phyloP scores from a whole-genome alignment of 2,888 invertebrate genomes.

The Acanthosoma haemorrhoidale region DNA sequence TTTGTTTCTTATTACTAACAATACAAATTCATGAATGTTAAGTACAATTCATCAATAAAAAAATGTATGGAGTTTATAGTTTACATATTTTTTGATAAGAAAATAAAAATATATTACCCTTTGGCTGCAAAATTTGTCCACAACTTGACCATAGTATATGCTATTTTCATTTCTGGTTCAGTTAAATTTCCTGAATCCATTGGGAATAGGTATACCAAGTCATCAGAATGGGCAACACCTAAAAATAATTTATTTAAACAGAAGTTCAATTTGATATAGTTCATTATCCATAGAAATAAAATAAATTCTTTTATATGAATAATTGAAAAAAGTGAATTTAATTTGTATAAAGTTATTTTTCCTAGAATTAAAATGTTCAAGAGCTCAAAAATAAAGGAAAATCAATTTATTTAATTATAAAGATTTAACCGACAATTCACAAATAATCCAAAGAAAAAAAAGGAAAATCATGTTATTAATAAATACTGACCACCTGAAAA shows the following conservation, averaged over 20 bases:
- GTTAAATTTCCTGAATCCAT: slow-evolving; percentile 46
- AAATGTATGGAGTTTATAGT: too few relatives aligned
- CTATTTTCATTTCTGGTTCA: slow-evolving; percentile 46
- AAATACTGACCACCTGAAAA: slow-evolving; percentile 47
- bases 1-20: too few relatives aligned
- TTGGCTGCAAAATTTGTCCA: slow-evolving; percentile 49
- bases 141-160: slow-evolving; percentile 49
- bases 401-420: too few relatives aligned
- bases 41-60: too few relatives aligned
- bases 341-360: background rate
- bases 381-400: too few relatives aligned
- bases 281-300: background rate
- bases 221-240: slow-evolving; percentile 57
- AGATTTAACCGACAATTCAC: too few relatives aligned
- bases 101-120: slow-evolving; percentile 43
- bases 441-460: too few relatives aligned
- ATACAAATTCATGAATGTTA: too few relatives aligned
- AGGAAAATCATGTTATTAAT: too few relatives aligned
- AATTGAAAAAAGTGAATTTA: background rate
- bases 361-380: too few relatives aligned
- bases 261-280: too few relatives aligned
- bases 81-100: too few relatives aligned
- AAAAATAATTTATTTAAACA: slow-evolving; percentile 26
- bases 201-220: slow-evolving; percentile 56
- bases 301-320: background rate